Evolutionary conservation across 2,113 vertebrate species (phyloP), one percentile per base, ranked within the genome.

Genomic region (Hystrix brachyura): DNA sequence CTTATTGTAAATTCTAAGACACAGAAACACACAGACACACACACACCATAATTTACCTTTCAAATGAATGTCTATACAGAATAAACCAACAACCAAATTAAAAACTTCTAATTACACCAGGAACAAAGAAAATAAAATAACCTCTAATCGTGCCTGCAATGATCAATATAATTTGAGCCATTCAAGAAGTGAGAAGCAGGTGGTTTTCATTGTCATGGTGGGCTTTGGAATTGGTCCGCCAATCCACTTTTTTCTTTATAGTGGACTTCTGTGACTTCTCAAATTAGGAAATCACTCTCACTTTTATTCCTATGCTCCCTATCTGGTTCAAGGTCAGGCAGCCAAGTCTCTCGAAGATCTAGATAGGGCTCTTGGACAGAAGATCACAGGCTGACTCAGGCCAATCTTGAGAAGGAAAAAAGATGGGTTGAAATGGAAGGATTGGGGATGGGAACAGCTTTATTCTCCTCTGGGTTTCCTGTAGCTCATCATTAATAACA

Each of bases 1-100:
- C 9, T 93, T 93, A 97, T 29, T 46, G 7, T 94, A 91, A 93
- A 85, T 81, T 91, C 29, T 69, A 67, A 87, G 15, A 62, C 55
- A 60, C 15, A 62, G 18, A 92, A 60, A 94, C 57, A 81, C 18
- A 89, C 13, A 69, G 1, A 95, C 13, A 95, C 23, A 74, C 7
- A 62, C 19, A 38, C 46, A 74, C 13, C 25, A 53, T 67, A 78
- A 88, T 89, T 91, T 84, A 91, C 64, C 32, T 94, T 96, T 69
- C 17, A 64, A 5, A 91, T 60, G 3, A 76, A 59, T 65, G 10
- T 82, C 11, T 69, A 38, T 5, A 25, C 89, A 19, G 38, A 82
- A 81, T 71, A 85, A 89, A 71, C 5, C 32, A 89, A 62, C 3
- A 96, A 71, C 19, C 57, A 82, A 81, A 90, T 5, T 53, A 7